Base-by-base conservation (phyloP, 2,113 vertebrate genomes). In the Tamias sibiricus region DNA sequence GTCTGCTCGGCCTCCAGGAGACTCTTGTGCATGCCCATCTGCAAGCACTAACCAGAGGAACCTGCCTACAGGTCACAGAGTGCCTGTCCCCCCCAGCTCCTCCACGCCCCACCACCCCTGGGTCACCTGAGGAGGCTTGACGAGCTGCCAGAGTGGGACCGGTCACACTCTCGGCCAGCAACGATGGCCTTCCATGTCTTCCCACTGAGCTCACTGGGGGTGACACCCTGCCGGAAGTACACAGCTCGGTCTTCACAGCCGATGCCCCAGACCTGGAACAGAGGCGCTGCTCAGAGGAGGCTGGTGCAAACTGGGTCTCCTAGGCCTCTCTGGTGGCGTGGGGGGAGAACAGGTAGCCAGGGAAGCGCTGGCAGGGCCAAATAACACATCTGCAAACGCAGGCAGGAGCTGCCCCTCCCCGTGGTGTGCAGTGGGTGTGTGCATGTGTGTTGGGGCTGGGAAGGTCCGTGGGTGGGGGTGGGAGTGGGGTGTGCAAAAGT, bases 181-280 rank as follows among this genome's bases (percentile, higher is more conserved):
- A 98, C 96, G 30, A 99, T 98, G 35, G 98, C 98, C 96, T 99
- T 99, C 99, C 99, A 99, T 0, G 99, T 98, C 98, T 99, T 99
- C n/a, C 99, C 99, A 4, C 99, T 99, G 87, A 99, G 99, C 97
- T 99, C 99, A 32, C 99, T 99, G 30, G 98, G 98, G 7, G 99
- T 99, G 90, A 99, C 98, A 0, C 99, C 99, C 95, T 99, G 99
- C 9, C 99, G 99, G 95, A 99, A 99, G 98, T 99, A 99, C 86
- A 99, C 95, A 0, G 98, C 98, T 93, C 99, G 98, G 90, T 99
- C 99, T 79, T 99, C 99, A 0, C 98, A 98, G 98, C 99, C 87
- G 0, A 99, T 99, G 8, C 98, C 99, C 98, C 99, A 99, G 26
- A 99, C 99, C 99, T 99, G 82, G 47, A 71, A 93, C 87, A 79